Evolutionary conservation across 30 jellyfish, hydroid and myxozoan genomes (phyloP).

Genomic region (Aurelia aurita complex sp. Pacific): DNA sequence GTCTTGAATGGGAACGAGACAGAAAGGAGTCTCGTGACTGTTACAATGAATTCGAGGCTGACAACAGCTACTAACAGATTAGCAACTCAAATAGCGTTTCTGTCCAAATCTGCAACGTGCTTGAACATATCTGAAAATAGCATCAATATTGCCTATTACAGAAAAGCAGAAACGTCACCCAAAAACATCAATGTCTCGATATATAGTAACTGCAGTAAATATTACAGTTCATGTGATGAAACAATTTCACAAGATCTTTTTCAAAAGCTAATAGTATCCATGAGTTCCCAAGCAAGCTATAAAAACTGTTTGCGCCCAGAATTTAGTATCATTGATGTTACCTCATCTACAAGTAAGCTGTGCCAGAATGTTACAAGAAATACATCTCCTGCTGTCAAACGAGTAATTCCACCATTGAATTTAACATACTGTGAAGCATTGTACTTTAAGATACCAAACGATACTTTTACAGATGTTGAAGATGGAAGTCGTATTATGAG

Average conservation of each 20-base stretch:
- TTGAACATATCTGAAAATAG: conserved; percentile 14
- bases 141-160: conserved; percentile 29
- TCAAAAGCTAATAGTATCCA: background rate
- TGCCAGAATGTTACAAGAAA: conserved; percentile 27
- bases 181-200: conserved; percentile 24
- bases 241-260: background rate
- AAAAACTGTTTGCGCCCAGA: conserved; percentile 32
- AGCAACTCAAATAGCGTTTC: conserved; percentile 22
- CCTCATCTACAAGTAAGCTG: background rate
- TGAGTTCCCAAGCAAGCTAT: background rate
- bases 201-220: conserved; percentile 21
- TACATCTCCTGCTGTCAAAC: conserved; percentile 23
- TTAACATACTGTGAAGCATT: conserved; percentile 23
- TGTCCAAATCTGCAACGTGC: conserved; percentile 23
- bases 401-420: conserved; percentile 1
- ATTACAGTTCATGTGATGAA: conserved; percentile 18
- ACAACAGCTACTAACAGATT: background rate
- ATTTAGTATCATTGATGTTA: conserved; percentile 9
- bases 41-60: conserved; percentile 6
- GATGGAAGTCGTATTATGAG: conserved; percentile 17
- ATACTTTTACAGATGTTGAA: conserved; percentile 50
- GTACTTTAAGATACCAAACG: conserved; percentile 46
- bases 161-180: background rate
- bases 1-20: conserved; percentile 13
- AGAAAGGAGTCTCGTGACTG: conserved; percentile 31